phyloP scores from a whole-genome alignment of 2,888 invertebrate species.

The Theristus sp. region DNA sequence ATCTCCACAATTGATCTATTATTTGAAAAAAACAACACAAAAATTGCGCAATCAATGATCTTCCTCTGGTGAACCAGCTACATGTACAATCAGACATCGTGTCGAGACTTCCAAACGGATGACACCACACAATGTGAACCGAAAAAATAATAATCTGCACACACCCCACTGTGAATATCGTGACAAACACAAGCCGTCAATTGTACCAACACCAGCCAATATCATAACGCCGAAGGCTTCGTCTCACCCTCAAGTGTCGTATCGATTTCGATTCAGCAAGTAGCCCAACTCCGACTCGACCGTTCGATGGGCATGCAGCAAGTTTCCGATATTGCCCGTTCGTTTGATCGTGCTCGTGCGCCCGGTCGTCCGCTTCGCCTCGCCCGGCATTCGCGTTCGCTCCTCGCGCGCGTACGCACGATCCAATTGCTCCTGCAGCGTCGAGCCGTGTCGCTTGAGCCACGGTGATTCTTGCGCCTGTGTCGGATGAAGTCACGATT shows the following conservation, averaged over 20 bases:
- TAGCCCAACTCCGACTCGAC: constrained; percentile 19
- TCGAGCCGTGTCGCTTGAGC: constrained; percentile 9
- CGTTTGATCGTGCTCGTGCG: constrained; percentile 8
- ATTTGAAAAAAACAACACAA: no score
- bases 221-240: no score
- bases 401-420: not conserved
- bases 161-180: no score
- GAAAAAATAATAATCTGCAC: no score
- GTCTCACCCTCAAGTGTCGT: constrained; percentile 17
- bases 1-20: no score
- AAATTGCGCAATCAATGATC: no score
- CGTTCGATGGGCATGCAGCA: constrained; percentile 20
- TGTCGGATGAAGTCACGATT: not conserved
- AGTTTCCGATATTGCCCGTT: constrained; percentile 22
- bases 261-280: constrained; percentile 21
- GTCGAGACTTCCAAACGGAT: no score
- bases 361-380: constrained; percentile 8
- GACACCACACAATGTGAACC: no score
- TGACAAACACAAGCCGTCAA: no score
- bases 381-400: constrained; percentile 13
- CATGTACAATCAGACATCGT: no score
- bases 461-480: constrained; percentile 13
- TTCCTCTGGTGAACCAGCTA: no score
- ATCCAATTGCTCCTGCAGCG: constrained; percentile 5
- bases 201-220: no score